Conservation (phyloP, 2,888 invertebrate genomes). For the Masnerella sp. region DNA sequence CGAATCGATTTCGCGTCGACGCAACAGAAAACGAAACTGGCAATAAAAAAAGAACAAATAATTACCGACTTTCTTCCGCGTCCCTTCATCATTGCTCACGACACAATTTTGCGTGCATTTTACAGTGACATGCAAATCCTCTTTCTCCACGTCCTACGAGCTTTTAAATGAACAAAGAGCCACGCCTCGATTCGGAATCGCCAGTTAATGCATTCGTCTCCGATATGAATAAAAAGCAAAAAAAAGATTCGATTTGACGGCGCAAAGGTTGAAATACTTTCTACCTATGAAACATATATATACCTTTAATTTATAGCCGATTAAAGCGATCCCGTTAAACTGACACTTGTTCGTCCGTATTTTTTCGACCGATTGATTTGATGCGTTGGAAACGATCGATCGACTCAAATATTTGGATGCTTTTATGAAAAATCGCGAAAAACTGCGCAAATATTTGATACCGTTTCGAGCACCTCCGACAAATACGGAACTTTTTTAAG, state of each 20-base stretch:
- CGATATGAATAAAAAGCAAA: conserved; percentile 31
- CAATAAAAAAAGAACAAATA: conserved; percentile 23
- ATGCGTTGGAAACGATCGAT: not conserved
- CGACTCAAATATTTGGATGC: conserved; percentile 5
- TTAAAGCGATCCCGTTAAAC: conserved; percentile 21
- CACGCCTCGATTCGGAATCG: conserved; percentile 47
- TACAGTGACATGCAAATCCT: conserved; percentile 54
- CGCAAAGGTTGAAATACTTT: conserved; percentile 33
- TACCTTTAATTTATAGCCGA: conserved; percentile 23
- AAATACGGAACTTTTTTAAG: too few species aligned
- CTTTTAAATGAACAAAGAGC: conserved; percentile 59
- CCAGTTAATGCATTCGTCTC: conserved; percentile 46
- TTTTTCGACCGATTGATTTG: not conserved
- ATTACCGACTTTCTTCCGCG: conserved; percentile 43
- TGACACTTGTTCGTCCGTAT: conserved; percentile 7
- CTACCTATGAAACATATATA: conserved; percentile 28
- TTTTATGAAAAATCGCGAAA: not conserved
- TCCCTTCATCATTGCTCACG: conserved; percentile 40
- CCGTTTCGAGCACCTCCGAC: too few species aligned
- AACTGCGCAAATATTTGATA: too few species aligned
- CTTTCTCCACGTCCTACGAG: conserved; percentile 45
- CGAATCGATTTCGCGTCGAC: conserved; percentile 19
- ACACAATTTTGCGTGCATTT: conserved; percentile 49
- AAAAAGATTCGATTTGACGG: conserved; percentile 26
- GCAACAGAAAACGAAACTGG: not conserved